phyloP scores from a whole-genome alignment of 2,888 invertebrate genomes.

The Aelia acuminata region DNA sequence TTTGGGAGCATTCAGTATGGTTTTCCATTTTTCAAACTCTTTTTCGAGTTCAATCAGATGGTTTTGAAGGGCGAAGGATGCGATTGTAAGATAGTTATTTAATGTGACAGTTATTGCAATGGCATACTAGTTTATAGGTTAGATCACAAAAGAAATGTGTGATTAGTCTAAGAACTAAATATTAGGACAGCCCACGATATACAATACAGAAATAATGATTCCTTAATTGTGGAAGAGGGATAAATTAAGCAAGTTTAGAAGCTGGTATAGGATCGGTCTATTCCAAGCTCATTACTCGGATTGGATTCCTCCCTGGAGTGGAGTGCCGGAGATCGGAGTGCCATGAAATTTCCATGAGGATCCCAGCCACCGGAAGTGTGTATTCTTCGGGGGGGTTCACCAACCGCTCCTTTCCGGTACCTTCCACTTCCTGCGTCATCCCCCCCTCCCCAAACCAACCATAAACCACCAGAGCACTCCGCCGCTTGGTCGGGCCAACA shows the following conservation, averaged over 20 bases:
- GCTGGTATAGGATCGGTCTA: neutral
- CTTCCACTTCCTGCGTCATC: neutral
- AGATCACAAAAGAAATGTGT: no score
- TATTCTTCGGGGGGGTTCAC: slow-evolving; percentile 20
- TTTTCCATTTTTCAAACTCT: no score
- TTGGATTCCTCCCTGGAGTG: neutral
- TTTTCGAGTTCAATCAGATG: no score
- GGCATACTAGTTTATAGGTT: no score
- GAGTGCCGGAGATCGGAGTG: neutral
- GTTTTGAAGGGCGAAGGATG: no score
- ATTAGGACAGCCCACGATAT: neutral
- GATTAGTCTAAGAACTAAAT: no score
- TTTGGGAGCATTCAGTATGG: no score
- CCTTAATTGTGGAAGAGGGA: neutral
- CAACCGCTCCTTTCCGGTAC: slow-evolving; percentile 27
- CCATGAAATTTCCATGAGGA: slow-evolving; percentile 33
- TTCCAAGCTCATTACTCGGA: neutral
- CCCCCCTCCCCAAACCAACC: neutral
- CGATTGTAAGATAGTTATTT: no score
- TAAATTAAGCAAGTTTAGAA: neutral
- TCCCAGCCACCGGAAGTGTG: neutral
- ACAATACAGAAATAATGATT: neutral
- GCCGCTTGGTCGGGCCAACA: neutral
- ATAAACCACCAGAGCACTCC: neutral
- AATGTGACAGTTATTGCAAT: no score